Base-by-base conservation (phyloP, 2,888 invertebrate species). In the Drosophila meridiana region DNA sequence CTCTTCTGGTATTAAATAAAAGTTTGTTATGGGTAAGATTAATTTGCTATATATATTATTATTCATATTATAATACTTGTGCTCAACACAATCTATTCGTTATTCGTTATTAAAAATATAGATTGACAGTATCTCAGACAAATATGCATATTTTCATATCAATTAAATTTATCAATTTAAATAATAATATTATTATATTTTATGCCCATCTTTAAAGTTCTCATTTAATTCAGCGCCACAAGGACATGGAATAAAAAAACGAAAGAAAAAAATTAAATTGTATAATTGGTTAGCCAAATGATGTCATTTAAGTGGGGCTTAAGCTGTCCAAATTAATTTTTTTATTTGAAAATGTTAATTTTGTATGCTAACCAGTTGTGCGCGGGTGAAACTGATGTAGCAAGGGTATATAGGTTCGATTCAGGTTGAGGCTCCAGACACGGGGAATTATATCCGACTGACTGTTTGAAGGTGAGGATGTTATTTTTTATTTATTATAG, bases 251-350 rank as follows among this genome's bases (percentile, higher is more conserved):
- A 11, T 13, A 26, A 45, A 28, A 28, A 50, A n/a, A 14, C 14
- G 0, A 2, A 26, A 13, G 14, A 13, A 53, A 14, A 26, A 11
- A 6, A 13, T 11, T 1, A 26, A 36, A 26, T 36, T 26, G 28
- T 14, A 28, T 28, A 55, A 40, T n/a, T 71, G 69, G 48, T 30
- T 67, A 61, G 66, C 48, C 53, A 67, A 83, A 73, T 85, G 76
- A 81, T 78, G 73, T 71, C 76, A 69, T 66, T 83, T 73, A 78
- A 71, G 73, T 55, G 64, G 70, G 73, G 64, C 63, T 69, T 73
- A 53, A 76, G 61, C 76, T 82, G 78, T 70, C 70, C 61, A 82
- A 82, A 76, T 85, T 57, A 70, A 85, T 87, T 87, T 86, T 80
- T 81, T 74, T 75, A 78, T 57, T 76, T 69, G 79, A 79, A 79